Evolutionary conservation across 2,797 vertebrate species (phyloP), one percentile per base, ranked within the genome.

Genomic region (Danionella dracula): DNA sequence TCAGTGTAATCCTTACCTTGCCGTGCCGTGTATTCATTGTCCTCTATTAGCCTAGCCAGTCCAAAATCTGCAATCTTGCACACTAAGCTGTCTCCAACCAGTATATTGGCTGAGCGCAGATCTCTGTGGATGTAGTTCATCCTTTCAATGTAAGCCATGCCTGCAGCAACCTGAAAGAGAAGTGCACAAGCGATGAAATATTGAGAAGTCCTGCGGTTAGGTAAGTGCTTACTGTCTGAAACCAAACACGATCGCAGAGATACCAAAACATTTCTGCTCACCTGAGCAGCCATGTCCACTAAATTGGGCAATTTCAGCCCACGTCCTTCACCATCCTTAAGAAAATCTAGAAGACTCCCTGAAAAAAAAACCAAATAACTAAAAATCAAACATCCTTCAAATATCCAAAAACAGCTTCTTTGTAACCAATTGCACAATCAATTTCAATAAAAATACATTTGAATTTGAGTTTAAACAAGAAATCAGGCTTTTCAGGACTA

Each of bases 111-210:
- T 16, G 97, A 97, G 8, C 96, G 88, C 73, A 99, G 88, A 54
- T 99, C 97, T 83, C 97, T 89, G 87, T 99, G 97, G 81, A 99
- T 99, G 72, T 99, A 99, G 88, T 99, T 99, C 97, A 99, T 99
- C 71, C 97, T 87, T 84, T 99, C 97, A 0, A 99, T 99, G 71
- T 99, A 99, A 3, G 97, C 97, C 97, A 99, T 99, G 35, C 95
- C 97, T 1, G 94, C 95, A 1, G 97, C 97, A 76, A 99, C 96
- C 97, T 99, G 87, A 66, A 8, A 34, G 71, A 76, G 27, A 0
- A 46, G 64, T 42, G 8, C 27, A 19, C 10, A 5, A 31, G 35
- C 11, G 17, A 21, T 41, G 8, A 34, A n/a, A 46, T n/a, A 11
- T 13, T 40, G 16, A 19, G 16, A 31, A 17, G 29, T n/a, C 23